phyloP scores from a whole-genome alignment of 2,797 vertebrate genomes.

The Coilia nasus region DNA sequence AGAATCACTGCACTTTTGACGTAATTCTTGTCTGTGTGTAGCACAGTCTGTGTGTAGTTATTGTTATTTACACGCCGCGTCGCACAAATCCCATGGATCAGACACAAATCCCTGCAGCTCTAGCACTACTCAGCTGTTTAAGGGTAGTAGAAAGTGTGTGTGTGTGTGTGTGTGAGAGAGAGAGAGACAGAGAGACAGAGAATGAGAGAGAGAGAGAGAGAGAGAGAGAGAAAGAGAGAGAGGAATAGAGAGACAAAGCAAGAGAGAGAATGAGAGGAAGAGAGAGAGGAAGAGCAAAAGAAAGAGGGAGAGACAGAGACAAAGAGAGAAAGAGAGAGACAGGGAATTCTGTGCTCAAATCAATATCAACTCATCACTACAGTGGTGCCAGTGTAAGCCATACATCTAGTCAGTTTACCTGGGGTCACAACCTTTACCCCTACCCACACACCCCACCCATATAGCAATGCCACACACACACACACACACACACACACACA shows the following conservation, averaged over 20 bases:
- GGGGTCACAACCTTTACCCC: conserved; percentile 19
- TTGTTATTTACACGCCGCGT: conserved; percentile 42
- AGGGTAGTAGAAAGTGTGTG: neutral
- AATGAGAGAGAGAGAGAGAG: neutral
- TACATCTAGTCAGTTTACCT: conserved; percentile 18
- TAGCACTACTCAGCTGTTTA: conserved; percentile 4
- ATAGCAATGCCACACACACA: neutral
- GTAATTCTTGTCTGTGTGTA: conserved; percentile 1
- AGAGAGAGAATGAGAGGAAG: no score
- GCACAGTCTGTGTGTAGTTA: conserved; percentile 30
- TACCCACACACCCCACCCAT: neutral
- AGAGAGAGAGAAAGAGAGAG: neutral
- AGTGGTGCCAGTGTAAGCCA: conserved; percentile 21
- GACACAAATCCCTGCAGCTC: conserved; percentile 38
- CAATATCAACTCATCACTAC: conserved; percentile 15
- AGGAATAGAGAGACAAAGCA: neutral
- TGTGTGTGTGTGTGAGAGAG: neutral
- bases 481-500: neutral
- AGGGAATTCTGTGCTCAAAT: neutral
- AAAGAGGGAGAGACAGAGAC: no score
- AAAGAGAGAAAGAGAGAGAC: neutral
- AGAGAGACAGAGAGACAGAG: neutral
- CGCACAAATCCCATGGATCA: conserved; percentile 41
- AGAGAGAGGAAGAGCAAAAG: no score
- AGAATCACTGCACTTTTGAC: conserved; percentile 4